Conservation (phyloP, 2,888 invertebrate species). For the Drosophila pseudotalamancana region DNA sequence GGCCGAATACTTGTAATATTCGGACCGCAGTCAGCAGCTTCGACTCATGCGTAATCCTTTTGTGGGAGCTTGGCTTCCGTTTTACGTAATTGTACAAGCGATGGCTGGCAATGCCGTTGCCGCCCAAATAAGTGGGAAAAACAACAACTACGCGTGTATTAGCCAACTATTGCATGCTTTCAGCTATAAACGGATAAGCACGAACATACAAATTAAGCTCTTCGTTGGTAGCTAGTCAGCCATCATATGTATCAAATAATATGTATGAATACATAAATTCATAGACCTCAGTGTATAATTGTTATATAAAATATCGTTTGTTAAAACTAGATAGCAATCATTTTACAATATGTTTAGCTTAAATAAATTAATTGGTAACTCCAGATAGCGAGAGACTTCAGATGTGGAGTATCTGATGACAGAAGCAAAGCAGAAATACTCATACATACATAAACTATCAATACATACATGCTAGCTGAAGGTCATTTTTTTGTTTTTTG, state of each 20-base stretch:
- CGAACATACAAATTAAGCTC: slow-evolving; percentile 48
- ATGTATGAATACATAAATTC: not conserved
- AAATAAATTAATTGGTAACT: too few relatives aligned
- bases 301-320: too few relatives aligned
- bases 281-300: not conserved
- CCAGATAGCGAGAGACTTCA: too few relatives aligned
- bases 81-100: slow-evolving; percentile 47
- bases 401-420: too few relatives aligned
- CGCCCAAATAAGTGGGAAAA: slow-evolving; percentile 31
- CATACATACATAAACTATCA: too few relatives aligned
- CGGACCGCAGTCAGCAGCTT: slow-evolving; percentile 21
- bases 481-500: too few relatives aligned
- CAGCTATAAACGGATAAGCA: slow-evolving; percentile 50
- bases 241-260: slow-evolving; percentile 10
- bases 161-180: slow-evolving; percentile 41
- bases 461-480: too few relatives aligned
- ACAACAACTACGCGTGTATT: slow-evolving; percentile 1
- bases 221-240: slow-evolving; percentile 27
- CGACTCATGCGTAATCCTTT: slow-evolving; percentile 62
- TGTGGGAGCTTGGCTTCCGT: slow-evolving; percentile 52
- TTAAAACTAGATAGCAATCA: too few relatives aligned
- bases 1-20: slow-evolving; percentile 9
- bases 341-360: too few relatives aligned
- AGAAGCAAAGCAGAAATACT: too few relatives aligned
- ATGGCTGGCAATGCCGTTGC: slow-evolving; percentile 32